A percentile compares a stretch with the other conserved stretches of the same genome.
phyloP scores from a whole-genome alignment of 2,797 vertebrate species.

The Crenuchus spilurus region DNA sequence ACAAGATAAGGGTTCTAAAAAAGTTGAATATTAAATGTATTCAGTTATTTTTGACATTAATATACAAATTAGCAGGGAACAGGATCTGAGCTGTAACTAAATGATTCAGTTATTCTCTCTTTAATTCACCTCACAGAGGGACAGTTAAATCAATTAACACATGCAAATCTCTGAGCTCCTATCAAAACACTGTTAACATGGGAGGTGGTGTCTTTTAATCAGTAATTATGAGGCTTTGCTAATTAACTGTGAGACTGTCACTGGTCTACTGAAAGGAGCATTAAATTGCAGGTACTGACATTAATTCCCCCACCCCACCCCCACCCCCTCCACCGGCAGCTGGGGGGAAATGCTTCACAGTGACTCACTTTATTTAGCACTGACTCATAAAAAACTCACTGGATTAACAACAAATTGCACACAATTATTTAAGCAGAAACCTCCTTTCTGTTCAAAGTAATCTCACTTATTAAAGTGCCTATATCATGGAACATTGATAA shows the following conservation, averaged over 20 bases:
- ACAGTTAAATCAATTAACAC: slow-evolving; percentile 34
- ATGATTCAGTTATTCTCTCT: slow-evolving; percentile 17
- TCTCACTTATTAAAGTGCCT: too few species aligned
- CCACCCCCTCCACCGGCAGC: too few species aligned
- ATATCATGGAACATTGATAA: too few species aligned
- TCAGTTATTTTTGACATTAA: slow-evolving; percentile 7
- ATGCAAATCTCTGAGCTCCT: slow-evolving; percentile 33
- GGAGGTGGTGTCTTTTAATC: slow-evolving; percentile 43
- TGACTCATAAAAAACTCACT: too few species aligned
- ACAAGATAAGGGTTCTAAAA: too few species aligned
- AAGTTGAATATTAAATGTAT: not conserved
- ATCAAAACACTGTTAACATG: slow-evolving; percentile 31
- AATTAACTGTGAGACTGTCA: slow-evolving; percentile 38
- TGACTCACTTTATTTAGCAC: not conserved
- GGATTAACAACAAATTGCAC: too few species aligned
- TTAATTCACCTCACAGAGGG: slow-evolving; percentile 27
- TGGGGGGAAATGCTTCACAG: not conserved
- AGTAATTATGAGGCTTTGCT: slow-evolving; percentile 46
- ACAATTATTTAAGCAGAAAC: too few species aligned
- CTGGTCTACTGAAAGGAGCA: slow-evolving; percentile 10
- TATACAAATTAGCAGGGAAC: not conserved
- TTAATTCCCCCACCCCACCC: not conserved
- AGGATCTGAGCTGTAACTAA: not conserved
- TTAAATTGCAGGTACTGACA: slow-evolving; percentile 28
- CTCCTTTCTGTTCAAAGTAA: too few species aligned